Evolutionary conservation across 2,888 invertebrate genomes (phyloP).

Genomic region (Gymnosoma rotundatum): DNA sequence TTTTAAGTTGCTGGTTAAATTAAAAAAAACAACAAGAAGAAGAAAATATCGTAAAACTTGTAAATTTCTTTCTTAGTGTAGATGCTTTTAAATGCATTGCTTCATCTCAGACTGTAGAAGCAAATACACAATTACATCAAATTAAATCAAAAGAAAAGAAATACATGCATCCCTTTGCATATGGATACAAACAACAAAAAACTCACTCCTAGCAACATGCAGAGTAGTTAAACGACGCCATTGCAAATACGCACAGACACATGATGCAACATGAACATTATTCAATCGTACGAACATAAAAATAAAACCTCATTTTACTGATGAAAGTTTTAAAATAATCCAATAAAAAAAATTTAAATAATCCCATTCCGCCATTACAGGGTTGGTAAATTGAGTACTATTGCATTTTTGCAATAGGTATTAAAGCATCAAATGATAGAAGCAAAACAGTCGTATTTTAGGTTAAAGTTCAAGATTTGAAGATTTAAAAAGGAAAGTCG

Average conservation of each 20-base stretch:
- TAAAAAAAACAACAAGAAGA: constrained; percentile 10
- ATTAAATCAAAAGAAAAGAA: constrained; percentile 56
- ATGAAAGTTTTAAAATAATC: constrained; percentile 61
- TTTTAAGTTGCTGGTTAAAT: constrained; percentile 16
- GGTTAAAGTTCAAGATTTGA: too few relatives aligned
- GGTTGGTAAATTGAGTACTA: not conserved
- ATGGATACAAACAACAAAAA: not conserved
- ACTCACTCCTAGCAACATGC: not conserved
- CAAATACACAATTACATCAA: constrained; percentile 32
- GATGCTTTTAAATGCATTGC: constrained; percentile 57
- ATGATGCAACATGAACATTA: constrained; percentile 4
- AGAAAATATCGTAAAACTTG: constrained; percentile 45
- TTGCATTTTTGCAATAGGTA: not conserved
- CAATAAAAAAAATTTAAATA: constrained; percentile 14
- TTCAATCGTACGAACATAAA: constrained; percentile 56
- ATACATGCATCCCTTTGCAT: constrained; percentile 32
- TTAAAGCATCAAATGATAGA: too few relatives aligned
- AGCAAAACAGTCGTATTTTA: too few relatives aligned
- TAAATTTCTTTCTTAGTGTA: constrained; percentile 47
- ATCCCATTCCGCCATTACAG: not conserved
- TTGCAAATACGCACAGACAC: constrained; percentile 13
- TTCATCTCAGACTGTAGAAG: constrained; percentile 33
- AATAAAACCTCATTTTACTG: constrained; percentile 62
- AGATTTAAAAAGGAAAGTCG: too few relatives aligned
- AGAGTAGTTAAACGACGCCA: constrained; percentile 38